A percentile compares a stretch with the other conserved stretches of the same genome.
Conservation (phyloP, 2,113 vertebrate genomes). For the Noctilio leporinus region DNA sequence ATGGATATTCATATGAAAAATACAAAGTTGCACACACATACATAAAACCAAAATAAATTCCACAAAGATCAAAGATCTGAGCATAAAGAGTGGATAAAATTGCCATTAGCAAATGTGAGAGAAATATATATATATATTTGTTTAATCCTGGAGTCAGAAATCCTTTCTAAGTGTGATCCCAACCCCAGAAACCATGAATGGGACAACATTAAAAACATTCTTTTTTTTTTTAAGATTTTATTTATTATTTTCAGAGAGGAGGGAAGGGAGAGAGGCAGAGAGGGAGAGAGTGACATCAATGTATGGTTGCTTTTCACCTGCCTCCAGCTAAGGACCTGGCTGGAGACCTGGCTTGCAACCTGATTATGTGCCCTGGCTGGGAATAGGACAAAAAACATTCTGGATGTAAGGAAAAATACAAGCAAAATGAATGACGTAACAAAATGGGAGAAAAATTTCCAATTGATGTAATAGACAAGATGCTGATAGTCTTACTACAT, state of each 20-base stretch:
- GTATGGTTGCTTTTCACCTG: too few species aligned
- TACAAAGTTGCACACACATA: not conserved
- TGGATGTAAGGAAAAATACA: not conserved
- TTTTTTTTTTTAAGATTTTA: too few species aligned
- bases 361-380: too few species aligned
- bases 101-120: not conserved
- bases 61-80: not conserved
- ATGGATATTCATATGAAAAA: not conserved
- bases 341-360: too few species aligned
- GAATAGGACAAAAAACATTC: not conserved
- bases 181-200: not conserved
- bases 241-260: too few species aligned
- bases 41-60: not conserved
- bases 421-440: not conserved
- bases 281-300: too few species aligned
- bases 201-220: not conserved
- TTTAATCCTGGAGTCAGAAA: slow-evolving; percentile 1
- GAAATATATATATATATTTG: not conserved
- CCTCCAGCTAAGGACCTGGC: too few species aligned
- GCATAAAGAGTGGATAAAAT: not conserved
- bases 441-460: not conserved
- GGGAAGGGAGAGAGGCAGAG: too few species aligned
- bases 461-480: not conserved
- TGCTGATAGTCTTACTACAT: not conserved
- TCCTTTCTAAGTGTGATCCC: not conserved